Conservation (phyloP, 2,113 vertebrate genomes). For the Tragelaphus strepsiceros region DNA sequence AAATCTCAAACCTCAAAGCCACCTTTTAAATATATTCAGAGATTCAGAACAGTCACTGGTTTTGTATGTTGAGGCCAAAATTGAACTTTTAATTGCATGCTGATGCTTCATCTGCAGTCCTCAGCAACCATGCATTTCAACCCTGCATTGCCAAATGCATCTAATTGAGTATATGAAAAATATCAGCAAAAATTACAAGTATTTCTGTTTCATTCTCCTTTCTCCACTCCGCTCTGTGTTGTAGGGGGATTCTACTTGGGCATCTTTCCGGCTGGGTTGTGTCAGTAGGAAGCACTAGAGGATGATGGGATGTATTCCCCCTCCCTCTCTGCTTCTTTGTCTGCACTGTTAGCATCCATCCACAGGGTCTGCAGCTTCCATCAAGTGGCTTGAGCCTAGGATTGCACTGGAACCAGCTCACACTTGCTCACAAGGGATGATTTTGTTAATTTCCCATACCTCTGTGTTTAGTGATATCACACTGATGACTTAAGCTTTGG, state of each 20-base stretch:
- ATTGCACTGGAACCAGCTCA: not conserved
- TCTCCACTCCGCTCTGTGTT: not conserved
- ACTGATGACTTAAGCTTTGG: not conserved
- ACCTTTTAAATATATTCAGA: not conserved
- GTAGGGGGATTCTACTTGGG: too few species aligned
- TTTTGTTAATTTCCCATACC: not conserved
- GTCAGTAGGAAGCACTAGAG: not conserved
- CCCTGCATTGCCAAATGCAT: not conserved
- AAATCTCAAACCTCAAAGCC: not conserved
- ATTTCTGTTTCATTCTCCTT: not conserved
- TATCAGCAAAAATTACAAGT: not conserved
- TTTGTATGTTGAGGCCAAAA: not conserved
- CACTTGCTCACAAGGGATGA: not conserved
- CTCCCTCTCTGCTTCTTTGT: not conserved
- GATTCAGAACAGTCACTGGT: not conserved
- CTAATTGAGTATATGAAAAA: not conserved
- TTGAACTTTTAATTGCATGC: not conserved
- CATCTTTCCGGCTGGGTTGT: not conserved
- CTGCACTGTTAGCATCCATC: not conserved
- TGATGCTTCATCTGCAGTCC: not conserved
- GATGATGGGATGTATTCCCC: not conserved
- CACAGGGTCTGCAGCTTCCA: not conserved
- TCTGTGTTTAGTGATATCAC: not conserved
- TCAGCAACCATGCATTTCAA: not conserved
- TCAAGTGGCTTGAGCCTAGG: not conserved